Evolutionary conservation across 2,113 vertebrate species (phyloP).

Genomic region (Laterallus jamaicensis): DNA sequence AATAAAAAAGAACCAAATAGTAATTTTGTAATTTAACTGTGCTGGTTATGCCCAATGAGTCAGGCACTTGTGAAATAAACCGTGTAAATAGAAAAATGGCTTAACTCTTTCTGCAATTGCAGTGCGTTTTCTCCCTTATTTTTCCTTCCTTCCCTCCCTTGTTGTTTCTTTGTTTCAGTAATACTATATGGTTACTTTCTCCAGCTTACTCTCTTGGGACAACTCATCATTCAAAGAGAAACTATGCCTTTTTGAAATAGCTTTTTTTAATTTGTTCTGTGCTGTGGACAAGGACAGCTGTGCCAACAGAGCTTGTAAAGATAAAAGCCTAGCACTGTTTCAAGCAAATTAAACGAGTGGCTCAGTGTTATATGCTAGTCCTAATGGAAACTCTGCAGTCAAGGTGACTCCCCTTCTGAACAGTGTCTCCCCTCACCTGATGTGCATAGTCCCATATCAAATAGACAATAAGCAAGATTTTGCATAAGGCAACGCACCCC

Average conservation of each 20-base stretch:
- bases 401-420: neutral
- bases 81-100: conserved; percentile 81
- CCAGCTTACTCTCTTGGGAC: neutral
- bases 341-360: neutral
- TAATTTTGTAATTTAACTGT: conserved; percentile 85
- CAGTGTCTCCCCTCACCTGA: neutral
- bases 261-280: neutral
- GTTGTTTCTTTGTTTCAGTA: neutral
- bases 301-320: neutral
- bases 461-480: neutral
- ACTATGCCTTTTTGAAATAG: neutral
- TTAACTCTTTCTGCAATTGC: conserved; percentile 73
- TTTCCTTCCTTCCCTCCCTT: neutral
- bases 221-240: neutral
- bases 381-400: neutral
- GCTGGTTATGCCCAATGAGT: conserved; percentile 84
- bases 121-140: neutral
- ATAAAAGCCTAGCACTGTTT: neutral
- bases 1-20: conserved; percentile 80
- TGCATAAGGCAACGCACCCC: fast-evolving
- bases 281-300: fast-evolving
- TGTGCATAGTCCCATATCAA: neutral
- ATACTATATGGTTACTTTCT: neutral
- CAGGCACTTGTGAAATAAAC: conserved; percentile 82
- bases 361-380: neutral